Base-by-base conservation (phyloP, 2,888 invertebrate species). In the Drosophila diplacantha region DNA sequence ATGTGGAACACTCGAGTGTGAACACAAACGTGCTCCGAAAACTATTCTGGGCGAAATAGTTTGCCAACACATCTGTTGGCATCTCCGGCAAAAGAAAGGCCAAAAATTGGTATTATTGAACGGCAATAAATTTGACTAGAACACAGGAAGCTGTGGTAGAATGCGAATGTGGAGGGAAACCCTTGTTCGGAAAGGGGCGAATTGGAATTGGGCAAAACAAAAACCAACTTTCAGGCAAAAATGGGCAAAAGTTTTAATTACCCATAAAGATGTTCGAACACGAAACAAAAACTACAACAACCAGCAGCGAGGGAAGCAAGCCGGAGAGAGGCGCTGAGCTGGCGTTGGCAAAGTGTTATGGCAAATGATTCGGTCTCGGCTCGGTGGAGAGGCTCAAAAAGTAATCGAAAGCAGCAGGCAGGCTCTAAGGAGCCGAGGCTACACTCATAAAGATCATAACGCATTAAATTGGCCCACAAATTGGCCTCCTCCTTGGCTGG, bases 171-270 rank as follows among this genome's bases (percentile, higher is more conserved):
- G 39, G 20, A 29, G 32, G 34, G 44, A 20, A 46, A 37, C 31
- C 20, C 47, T 47, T 32, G 32, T 7, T 22, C 52, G 22, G 24
- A 20, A 16, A 53, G 14, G 11, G 24, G 4, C 24, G 20, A 39
- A 22, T 16, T 20, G 47, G 46, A 26, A 49, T 35, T 38, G 47
- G 49, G 54, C 44, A 69, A 59, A 67, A 67, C 54, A 65, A 65
- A 56, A 72, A 57, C 69, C 55, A 49, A 72, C 50, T 49, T 31
- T 51, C 46, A 29, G 50, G 29, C 50, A 72, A 68, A 80, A 84
- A 85, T 83, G 82, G 80, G 80, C 37, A 81, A 85, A 85, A 85
- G 77, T 85, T 85, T 85, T 85, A 85, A 85, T 85, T 85, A 85
- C 83, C 85, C 85, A 85, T 85, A 84, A 85, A 85, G 83, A 85